Base-by-base conservation (phyloP, 2,888 invertebrate species). In the Calameuta pallipes region DNA sequence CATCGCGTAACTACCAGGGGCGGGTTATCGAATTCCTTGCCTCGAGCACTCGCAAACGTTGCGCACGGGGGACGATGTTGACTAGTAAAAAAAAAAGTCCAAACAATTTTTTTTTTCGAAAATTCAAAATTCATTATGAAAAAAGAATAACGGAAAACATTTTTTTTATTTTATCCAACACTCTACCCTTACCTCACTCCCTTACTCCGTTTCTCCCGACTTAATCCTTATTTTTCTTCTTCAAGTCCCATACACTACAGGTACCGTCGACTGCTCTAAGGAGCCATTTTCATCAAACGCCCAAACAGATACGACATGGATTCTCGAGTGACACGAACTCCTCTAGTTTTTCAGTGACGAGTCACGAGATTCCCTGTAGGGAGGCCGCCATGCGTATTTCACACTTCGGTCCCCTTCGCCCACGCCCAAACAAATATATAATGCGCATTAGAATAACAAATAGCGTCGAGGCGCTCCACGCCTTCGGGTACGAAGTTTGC, bases 401-500 rank as follows among this genome's bases (percentile, higher is more conserved):
- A 90, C 90, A 90, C 90, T 89, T 89, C 85, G 87, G 85, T 82
- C 80, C 82, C 83, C 83, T 56, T 83, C 88, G 88, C 90, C 88
- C 88, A 87, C 90, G 89, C 88, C 85, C 87, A 85, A 86, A 87
- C 88, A 88, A 87, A 89, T 88, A 88, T 89, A 90, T 89, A 89
- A 89, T 88, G 85, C 86, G 88, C 88, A 91, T 91, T 91, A 90
- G 89, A 90, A 91, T 91, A 91, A 91, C 90, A 91, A 90, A 91
- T 91, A 89, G 88, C 86, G 85, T 85, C 81, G 85, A 86, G 88
- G 86, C 89, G 87, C 85, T 89, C 88, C 88, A 87, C 88, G 89
- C 87, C 89, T 86, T 87, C 85, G 82, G 87, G 83, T 88, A 85
- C 81, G 89, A 86, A 89, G 71, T 71, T 34, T 34, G 34, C 71